Evolutionary conservation across 2,888 invertebrate species (phyloP).

Genomic region (Rugalucina vietnamica): DNA sequence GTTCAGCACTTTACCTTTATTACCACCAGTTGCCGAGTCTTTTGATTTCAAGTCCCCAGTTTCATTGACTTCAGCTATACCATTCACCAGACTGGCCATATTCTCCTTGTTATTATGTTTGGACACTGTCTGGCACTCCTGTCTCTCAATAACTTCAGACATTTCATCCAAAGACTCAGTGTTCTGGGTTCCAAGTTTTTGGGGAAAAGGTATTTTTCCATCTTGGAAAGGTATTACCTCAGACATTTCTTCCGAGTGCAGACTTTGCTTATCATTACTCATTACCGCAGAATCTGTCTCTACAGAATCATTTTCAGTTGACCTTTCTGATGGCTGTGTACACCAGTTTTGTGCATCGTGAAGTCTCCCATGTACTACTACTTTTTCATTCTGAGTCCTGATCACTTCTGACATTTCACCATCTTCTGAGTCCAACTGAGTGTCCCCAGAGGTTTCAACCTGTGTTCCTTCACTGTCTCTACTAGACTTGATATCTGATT

Average conservation of each 20-base stretch:
- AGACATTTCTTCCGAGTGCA: not conserved
- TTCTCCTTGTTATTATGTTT: not conserved
- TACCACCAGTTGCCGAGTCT: not conserved
- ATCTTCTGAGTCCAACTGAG: not conserved
- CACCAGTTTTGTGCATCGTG: slow-evolving; percentile 1
- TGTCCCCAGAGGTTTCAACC: not conserved
- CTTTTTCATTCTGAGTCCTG: not conserved
- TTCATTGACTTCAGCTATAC: not conserved
- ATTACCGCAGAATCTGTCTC: not conserved
- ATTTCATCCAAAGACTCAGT: not conserved
- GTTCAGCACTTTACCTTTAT: not conserved
- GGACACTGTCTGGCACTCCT: not conserved
- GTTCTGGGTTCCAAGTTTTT: not conserved
- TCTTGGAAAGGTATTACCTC: not conserved
- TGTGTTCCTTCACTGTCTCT: not conserved
- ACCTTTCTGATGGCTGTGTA: not conserved
- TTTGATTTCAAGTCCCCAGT: not conserved
- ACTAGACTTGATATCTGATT: not conserved
- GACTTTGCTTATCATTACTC: not conserved
- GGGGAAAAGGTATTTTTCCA: not conserved
- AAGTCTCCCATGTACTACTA: not conserved
- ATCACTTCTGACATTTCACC: slow-evolving; percentile 8
- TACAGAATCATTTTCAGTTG: not conserved
- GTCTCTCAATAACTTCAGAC: slow-evolving; percentile 1
- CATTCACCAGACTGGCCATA: not conserved